Conservation (phyloP, 1,140 invertebrate genomes). For the Megathymus violae region DNA sequence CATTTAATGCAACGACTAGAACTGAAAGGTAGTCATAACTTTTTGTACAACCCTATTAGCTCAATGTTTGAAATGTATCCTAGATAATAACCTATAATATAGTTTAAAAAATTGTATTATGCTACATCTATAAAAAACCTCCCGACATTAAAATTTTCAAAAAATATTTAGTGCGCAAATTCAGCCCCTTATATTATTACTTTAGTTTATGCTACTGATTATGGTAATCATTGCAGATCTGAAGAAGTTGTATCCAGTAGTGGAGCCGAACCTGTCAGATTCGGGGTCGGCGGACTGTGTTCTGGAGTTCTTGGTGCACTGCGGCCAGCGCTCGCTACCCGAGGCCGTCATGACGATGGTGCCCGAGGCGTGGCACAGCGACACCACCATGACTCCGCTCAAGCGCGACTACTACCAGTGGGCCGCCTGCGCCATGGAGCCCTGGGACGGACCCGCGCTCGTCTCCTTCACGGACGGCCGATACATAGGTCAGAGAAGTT, state of each 20-base stretch:
- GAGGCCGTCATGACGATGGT: constrained; percentile 99
- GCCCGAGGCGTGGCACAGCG: constrained; percentile 99
- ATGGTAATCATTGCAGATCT: constrained; percentile 89
- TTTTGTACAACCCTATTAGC: too few species aligned
- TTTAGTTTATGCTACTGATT: too few species aligned
- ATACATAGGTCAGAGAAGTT: constrained; percentile 94
- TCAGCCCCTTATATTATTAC: too few species aligned
- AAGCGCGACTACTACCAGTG: constrained; percentile 98
- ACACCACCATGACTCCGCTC: constrained; percentile 94
- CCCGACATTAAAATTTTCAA: too few species aligned
- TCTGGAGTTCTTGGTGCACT: constrained; percentile 97
- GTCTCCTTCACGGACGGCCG: constrained; percentile 99
- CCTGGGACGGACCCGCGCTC: constrained; percentile 98
- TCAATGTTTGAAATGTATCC: too few species aligned
- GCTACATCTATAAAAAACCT: too few species aligned
- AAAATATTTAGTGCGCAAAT: too few species aligned
- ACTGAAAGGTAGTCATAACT: too few species aligned
- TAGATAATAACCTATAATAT: too few species aligned
- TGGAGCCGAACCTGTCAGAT: constrained; percentile 98
- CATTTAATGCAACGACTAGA: too few species aligned
- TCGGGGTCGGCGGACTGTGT: constrained; percentile 99
- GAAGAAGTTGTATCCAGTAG: constrained; percentile 97
- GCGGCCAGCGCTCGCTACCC: constrained; percentile 94
- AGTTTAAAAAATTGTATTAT: too few species aligned
- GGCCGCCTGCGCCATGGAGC: constrained; percentile 98